These are phyloP conservation scores for Mobula hypostoma DNA, from an alignment of 2,113 vertebrate species.

Conservation along the genomic window DNA sequence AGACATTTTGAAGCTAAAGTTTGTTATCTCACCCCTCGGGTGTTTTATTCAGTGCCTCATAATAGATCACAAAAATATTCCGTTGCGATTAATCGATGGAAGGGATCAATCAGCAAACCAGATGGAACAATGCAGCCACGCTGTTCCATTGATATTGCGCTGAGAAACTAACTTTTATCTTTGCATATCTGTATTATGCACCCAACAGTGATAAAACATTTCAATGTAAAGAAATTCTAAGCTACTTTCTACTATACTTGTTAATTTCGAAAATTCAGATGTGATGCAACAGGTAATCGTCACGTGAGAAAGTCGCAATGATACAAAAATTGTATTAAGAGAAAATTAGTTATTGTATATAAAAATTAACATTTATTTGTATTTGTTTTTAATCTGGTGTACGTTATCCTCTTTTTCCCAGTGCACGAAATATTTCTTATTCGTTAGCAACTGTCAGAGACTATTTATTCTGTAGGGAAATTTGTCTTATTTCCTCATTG, in stretches of 20 bases:
- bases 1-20: not conserved
- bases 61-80: slow-evolving; percentile 70
- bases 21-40: slow-evolving; percentile 53
- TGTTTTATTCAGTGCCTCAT: slow-evolving; percentile 77
- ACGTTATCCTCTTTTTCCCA: not conserved
- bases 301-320: not conserved
- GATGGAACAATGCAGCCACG: slow-evolving; percentile 66
- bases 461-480: not conserved
- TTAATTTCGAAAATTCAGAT: not conserved
- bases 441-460: not conserved
- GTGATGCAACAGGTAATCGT: not conserved
- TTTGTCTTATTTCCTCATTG: not conserved
- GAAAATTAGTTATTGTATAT: not conserved
- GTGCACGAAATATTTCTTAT: not conserved
- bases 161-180: slow-evolving; percentile 8
- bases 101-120: slow-evolving; percentile 51
- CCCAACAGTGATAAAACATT: not conserved
- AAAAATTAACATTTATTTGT: not conserved
- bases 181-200: not conserved
- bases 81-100: slow-evolving; percentile 71
- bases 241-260: not conserved
- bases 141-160: slow-evolving; percentile 48
- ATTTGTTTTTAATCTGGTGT: not conserved
- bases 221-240: not conserved
- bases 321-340: not conserved